Conservation (phyloP, 1,140 invertebrate genomes). For the Orius insidiosus region DNA sequence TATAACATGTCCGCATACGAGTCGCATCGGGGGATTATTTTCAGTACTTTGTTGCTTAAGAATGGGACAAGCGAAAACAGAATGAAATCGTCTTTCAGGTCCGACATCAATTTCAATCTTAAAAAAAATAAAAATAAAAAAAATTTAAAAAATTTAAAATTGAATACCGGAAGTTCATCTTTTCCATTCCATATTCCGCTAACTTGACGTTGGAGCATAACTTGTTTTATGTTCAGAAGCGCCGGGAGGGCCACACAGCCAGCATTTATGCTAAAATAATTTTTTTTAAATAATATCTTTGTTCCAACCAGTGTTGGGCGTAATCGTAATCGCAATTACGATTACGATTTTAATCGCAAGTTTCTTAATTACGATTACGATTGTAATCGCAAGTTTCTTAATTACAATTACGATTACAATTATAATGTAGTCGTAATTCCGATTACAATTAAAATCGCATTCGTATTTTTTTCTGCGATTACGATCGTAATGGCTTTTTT, state of each 20-base stretch:
- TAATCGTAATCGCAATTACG: too few relatives aligned
- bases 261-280: constrained; percentile 58
- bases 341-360: too few relatives aligned
- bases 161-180: constrained; percentile 83
- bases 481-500: too few relatives aligned
- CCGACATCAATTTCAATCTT: constrained; percentile 85
- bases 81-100: constrained; percentile 79
- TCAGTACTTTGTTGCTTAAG: constrained; percentile 91
- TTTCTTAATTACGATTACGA: too few relatives aligned
- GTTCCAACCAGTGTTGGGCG: too few relatives aligned
- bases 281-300: constrained; percentile 15
- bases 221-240: constrained; percentile 84
- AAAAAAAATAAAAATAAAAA: constrained; percentile 21
- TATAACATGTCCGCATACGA: constrained; percentile 96
- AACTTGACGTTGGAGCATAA: constrained; percentile 89
- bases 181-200: constrained; percentile 86
- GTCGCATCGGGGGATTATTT: constrained; percentile 88
- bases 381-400: too few relatives aligned
- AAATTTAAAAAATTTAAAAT: not conserved
- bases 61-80: constrained; percentile 96
- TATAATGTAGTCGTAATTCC: too few relatives aligned
- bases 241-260: constrained; percentile 86
- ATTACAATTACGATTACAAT: too few relatives aligned
- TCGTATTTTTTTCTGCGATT: too few relatives aligned
- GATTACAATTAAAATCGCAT: too few relatives aligned